These are phyloP conservation scores for Heterodera schachtii DNA, from an alignment of 1,140 invertebrate species.

Conservation along the genomic window DNA sequence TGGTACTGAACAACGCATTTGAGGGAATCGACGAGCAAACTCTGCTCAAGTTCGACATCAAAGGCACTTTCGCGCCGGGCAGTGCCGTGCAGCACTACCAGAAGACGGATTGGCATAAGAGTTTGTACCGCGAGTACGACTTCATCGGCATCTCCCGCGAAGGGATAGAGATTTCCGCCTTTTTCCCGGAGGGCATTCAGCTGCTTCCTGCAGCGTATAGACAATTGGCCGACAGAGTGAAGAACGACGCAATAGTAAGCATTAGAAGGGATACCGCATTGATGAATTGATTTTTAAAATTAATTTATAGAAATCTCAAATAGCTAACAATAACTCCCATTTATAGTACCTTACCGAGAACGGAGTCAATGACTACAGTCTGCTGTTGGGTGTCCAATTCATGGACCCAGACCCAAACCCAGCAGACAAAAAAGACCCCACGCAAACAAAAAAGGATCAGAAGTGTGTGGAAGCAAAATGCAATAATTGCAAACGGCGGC, in stretches of 20 bases:
- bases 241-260: not conserved
- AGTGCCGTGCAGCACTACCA: not conserved
- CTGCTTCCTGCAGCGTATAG: not conserved
- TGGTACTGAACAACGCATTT: not conserved
- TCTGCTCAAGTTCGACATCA: not conserved
- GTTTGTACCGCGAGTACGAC: not conserved
- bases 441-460: not conserved
- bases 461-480: not conserved
- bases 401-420: too few relatives aligned
- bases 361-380: not conserved
- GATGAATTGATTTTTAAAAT: too few relatives aligned
- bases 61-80: not conserved
- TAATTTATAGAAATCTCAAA: too few relatives aligned
- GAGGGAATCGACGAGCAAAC: not conserved
- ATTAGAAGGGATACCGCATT: too few relatives aligned
- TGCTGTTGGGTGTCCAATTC: not conserved
- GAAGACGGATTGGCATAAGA: not conserved
- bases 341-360: too few relatives aligned
- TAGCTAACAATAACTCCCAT: not conserved
- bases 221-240: not conserved
- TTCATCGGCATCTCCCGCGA: not conserved
- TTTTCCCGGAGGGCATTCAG: not conserved
- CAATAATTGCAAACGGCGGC: not conserved
- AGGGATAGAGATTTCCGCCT: not conserved
- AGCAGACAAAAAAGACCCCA: not conserved